Percentiles rank a stretch among this genome's conserved stretches.
phyloP scores from a whole-genome alignment of 2,888 invertebrate genomes.

The Cheilosia pagana region DNA sequence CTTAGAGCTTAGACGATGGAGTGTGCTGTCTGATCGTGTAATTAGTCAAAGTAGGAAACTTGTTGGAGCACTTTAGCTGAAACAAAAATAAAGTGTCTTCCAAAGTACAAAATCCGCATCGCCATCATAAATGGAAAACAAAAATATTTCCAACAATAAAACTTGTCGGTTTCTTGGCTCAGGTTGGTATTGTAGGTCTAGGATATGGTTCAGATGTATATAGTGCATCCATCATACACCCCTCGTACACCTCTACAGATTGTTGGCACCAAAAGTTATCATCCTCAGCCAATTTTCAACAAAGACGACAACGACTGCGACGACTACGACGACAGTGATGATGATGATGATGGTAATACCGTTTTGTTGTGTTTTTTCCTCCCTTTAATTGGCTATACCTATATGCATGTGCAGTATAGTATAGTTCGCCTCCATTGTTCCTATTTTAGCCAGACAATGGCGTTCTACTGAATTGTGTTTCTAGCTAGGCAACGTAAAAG shows the following conservation, averaged over 20 bases:
- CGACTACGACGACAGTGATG: conserved; percentile 10
- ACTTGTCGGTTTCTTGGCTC: conserved; percentile 34
- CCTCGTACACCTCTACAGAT: conserved; percentile 2
- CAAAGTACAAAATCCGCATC: neutral
- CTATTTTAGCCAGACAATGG: conserved; percentile 64
- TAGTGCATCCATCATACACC: conserved; percentile 6
- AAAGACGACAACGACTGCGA: conserved; percentile 33
- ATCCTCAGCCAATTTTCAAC: conserved; percentile 66
- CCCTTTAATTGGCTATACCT: conserved; percentile 63
- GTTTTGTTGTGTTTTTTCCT: conserved; percentile 44
- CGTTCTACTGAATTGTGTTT: conserved; percentile 39
- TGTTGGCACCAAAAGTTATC: conserved; percentile 70
- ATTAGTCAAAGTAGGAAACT: no score
- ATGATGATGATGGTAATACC: conserved; percentile 49
- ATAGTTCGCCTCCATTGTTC: conserved; percentile 52
- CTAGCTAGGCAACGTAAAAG: conserved; percentile 38
- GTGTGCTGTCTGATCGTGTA: no score
- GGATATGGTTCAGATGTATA: conserved; percentile 46
- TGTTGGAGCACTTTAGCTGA: no score
- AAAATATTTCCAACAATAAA: conserved; percentile 22
- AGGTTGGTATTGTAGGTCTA: conserved; percentile 56
- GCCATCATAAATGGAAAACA: neutral
- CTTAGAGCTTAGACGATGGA: no score
- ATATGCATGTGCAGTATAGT: conserved; percentile 26
- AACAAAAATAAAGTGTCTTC: neutral